A percentile compares a stretch with the other conserved stretches of the same genome.
These are phyloP conservation scores for Orgyia antiqua DNA, from an alignment of 2,888 invertebrate genomes.

Conservation along the genomic window DNA sequence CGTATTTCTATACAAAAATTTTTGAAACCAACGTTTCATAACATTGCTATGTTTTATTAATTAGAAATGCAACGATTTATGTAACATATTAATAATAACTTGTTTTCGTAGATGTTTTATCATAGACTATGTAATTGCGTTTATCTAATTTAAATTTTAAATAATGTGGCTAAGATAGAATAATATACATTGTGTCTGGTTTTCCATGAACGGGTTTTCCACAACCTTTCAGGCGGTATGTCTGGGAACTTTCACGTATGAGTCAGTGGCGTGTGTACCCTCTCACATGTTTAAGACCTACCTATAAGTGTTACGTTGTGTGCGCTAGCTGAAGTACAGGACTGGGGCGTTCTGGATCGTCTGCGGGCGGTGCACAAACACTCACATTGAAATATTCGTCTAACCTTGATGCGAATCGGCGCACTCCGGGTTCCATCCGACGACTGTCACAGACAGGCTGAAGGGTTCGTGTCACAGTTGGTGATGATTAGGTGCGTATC, in stretches of 20 bases:
- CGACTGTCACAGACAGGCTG: constrained; percentile 68
- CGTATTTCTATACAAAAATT: constrained; percentile 7
- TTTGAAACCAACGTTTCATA: constrained; percentile 3
- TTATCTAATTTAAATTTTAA: no score
- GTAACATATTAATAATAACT: no score
- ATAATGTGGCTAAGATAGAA: no score
- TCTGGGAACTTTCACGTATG: no score
- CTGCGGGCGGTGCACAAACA: constrained; percentile 65
- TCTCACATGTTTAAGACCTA: constrained; percentile 57
- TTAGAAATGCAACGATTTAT: background rate
- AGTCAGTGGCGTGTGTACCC: constrained; percentile 53
- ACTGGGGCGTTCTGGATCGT: constrained; percentile 49
- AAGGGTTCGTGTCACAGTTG: constrained; percentile 65
- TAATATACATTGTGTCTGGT: no score
- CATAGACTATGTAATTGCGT: no score
- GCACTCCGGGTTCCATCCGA: constrained; percentile 77
- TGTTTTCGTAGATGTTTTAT: constrained; percentile 18
- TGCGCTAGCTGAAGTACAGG: constrained; percentile 55
- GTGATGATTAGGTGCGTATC: constrained; percentile 36
- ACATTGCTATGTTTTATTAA: constrained; percentile 10
- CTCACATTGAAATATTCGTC: constrained; percentile 74
- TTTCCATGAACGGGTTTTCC: no score
- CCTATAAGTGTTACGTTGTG: constrained; percentile 51
- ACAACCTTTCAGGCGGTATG: no score
- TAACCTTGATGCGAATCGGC: constrained; percentile 77